These are phyloP conservation scores for Chaenocephalus aceratus DNA, from an alignment of 2,113 vertebrate species.

Conservation along the genomic window DNA sequence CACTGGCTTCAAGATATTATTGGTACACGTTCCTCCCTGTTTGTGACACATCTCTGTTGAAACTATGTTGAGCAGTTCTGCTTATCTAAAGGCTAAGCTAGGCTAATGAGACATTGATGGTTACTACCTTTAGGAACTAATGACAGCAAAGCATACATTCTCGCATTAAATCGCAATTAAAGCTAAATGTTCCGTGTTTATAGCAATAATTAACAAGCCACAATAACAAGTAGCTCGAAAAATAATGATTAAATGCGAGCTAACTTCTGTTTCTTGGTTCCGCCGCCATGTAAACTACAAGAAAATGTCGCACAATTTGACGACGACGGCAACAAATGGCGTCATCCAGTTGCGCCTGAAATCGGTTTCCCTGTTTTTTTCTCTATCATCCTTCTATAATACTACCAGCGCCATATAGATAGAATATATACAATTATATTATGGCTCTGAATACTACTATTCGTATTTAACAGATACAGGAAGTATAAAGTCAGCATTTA, in stretches of 20 bases:
- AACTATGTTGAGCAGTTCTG: slow-evolving; percentile 21
- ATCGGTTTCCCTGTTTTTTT: not conserved
- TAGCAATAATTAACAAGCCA: not conserved
- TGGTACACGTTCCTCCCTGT: not conserved
- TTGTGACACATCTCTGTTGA: slow-evolving; percentile 37
- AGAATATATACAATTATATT: too few relatives aligned
- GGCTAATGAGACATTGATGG: too few relatives aligned
- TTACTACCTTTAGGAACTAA: too few relatives aligned
- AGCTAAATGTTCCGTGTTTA: not conserved
- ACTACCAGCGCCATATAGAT: too few relatives aligned
- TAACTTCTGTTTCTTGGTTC: not conserved
- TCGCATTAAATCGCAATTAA: not conserved
- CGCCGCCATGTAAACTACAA: slow-evolving; percentile 32
- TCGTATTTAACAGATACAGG: not conserved
- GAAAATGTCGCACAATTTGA: slow-evolving; percentile 23
- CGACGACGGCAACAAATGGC: not conserved
- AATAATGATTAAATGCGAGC: not conserved
- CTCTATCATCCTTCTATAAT: too few relatives aligned
- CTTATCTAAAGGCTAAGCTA: slow-evolving; percentile 26
- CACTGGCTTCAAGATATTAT: not conserved
- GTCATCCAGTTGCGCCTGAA: slow-evolving; percentile 44
- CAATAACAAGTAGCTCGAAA: accelerated
- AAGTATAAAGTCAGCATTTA: not conserved
- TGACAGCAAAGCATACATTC: accelerated
- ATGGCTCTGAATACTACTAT: too few relatives aligned